Conservation (phyloP, 1,140 invertebrate genomes). For the Phymastichus coffea region DNA sequence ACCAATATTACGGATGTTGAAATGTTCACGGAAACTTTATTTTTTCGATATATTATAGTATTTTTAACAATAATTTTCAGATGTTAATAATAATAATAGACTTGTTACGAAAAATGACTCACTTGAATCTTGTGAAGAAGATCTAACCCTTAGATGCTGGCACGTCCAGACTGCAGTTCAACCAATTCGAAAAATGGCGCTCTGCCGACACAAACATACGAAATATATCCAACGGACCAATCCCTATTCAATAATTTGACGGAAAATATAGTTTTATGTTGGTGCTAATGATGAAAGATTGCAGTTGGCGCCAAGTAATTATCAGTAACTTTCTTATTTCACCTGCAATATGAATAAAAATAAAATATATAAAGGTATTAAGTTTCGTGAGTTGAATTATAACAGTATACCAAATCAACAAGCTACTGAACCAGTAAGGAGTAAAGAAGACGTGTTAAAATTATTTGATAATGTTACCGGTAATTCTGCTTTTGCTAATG, state of each 20-base stretch:
- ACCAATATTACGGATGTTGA: slow-evolving; percentile 1
- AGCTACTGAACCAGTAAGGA: background rate
- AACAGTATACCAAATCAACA: background rate
- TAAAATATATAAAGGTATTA: slow-evolving; percentile 5
- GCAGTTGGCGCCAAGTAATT: slow-evolving; percentile 8
- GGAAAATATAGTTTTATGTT: background rate
- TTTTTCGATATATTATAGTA: background rate
- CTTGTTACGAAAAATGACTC: slow-evolving; percentile 3
- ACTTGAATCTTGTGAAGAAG: slow-evolving; percentile 14
- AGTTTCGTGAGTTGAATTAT: slow-evolving; percentile 23
- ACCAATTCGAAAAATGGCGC: slow-evolving; percentile 8
- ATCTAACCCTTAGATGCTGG: too few relatives aligned
- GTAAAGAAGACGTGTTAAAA: slow-evolving; percentile 22
- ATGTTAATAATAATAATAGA: slow-evolving; percentile 12
- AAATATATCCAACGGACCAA: too few relatives aligned
- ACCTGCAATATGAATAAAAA: slow-evolving; percentile 24
- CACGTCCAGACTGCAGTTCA: too few relatives aligned
- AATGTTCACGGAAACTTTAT: background rate
- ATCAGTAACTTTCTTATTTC: too few relatives aligned
- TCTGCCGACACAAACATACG: too few relatives aligned
- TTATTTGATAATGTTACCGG: slow-evolving; percentile 5
- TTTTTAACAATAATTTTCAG: background rate
- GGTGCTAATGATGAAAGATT: background rate
- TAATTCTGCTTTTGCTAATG: background rate
- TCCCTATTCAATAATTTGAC: background rate